Percentiles rank a stretch among this genome's conserved stretches.
Evolutionary conservation across 2,888 invertebrate species (phyloP).

Genomic region (Acanthococcus lagerstroemiae): DNA sequence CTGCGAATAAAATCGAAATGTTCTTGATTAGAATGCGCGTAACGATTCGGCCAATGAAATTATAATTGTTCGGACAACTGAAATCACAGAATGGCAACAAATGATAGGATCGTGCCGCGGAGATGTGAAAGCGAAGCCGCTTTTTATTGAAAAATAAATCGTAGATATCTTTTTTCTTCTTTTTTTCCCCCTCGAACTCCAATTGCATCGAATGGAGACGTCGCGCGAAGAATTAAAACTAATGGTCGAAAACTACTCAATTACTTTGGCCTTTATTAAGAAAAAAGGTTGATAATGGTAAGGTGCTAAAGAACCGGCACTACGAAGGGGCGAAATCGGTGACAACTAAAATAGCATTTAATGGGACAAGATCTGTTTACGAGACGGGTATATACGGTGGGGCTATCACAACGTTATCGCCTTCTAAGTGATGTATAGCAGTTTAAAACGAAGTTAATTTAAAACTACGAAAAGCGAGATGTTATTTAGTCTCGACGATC

Average conservation of each 20-base stretch:
- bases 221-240: constrained; percentile 16
- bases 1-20: no score
- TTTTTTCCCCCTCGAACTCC: background rate
- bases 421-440: constrained; percentile 22
- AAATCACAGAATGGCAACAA: no score
- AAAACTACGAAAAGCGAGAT: constrained; percentile 22
- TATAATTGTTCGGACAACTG: no score
- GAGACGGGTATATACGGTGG: constrained; percentile 5
- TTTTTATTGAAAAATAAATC: background rate
- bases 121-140: no score
- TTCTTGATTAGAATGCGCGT: no score
- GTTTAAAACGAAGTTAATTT: constrained; percentile 29
- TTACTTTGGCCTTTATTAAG: constrained; percentile 22
- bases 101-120: no score
- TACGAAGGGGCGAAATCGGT: constrained; percentile 12
- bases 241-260: constrained; percentile 27
- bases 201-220: background rate
- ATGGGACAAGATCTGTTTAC: constrained; percentile 24
- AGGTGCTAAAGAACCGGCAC: background rate
- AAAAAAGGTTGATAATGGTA: constrained; percentile 25
- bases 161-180: background rate
- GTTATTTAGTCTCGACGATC: constrained; percentile 23
- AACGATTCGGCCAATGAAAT: no score
- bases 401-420: constrained; percentile 25
- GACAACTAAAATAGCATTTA: constrained; percentile 25